phyloP scores from a whole-genome alignment of 2,113 vertebrate genomes.

The Trogon surrucura region DNA sequence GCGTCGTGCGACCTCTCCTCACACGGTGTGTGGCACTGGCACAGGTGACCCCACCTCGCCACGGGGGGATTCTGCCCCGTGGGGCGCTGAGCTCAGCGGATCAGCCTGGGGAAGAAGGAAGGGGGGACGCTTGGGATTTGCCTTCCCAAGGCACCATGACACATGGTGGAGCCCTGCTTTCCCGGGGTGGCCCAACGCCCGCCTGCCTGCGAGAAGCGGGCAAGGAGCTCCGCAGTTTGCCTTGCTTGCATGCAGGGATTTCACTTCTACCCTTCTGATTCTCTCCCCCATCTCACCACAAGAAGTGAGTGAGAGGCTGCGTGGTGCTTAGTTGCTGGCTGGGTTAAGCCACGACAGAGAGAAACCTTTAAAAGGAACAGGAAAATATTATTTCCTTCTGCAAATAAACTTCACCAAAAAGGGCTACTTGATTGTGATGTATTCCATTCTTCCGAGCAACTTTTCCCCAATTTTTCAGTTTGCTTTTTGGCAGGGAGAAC shows the following conservation, averaged over 20 bases:
- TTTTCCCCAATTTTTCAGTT: not conserved
- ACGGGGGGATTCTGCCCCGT: too few relatives aligned
- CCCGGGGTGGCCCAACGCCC: too few relatives aligned
- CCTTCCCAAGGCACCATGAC: too few relatives aligned
- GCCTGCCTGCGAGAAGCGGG: not conserved
- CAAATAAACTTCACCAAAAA: slow-evolving; percentile 32
- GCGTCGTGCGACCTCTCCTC: fast-evolving
- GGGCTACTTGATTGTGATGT: not conserved
- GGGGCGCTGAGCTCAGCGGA: too few relatives aligned
- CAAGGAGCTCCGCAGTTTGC: not conserved
- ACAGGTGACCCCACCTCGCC: too few relatives aligned
- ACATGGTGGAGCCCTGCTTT: too few relatives aligned
- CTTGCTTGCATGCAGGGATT: too few relatives aligned
- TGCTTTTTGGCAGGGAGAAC: slow-evolving; percentile 3
- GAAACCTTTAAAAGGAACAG: not conserved
- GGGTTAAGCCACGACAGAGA: not conserved
- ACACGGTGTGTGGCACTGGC: fast-evolving
- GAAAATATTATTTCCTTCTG: slow-evolving; percentile 22
- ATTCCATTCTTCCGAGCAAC: not conserved
- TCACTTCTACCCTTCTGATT: not conserved
- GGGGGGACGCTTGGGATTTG: too few relatives aligned
- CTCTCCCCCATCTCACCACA: not conserved
- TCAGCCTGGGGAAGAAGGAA: too few relatives aligned
- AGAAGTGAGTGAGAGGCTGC: not conserved
- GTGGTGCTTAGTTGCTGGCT: not conserved